phyloP scores from a whole-genome alignment of 2,113 vertebrate species.

The Arothron firmamentum region DNA sequence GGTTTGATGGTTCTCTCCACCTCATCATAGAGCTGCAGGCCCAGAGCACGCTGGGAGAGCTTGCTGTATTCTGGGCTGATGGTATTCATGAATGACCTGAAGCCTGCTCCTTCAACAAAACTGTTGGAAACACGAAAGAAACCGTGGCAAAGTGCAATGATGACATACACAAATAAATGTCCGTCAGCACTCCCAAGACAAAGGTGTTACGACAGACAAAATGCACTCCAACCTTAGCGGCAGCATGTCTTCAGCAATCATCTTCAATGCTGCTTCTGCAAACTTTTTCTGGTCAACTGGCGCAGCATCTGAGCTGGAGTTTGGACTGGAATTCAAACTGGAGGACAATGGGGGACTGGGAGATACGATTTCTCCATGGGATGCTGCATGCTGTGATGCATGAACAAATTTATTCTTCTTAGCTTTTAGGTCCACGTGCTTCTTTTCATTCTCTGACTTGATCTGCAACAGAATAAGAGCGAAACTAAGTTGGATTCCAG shows the following conservation, averaged over 20 bases:
- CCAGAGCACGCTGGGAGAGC: constrained; percentile 66
- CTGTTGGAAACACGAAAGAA: constrained; percentile 26
- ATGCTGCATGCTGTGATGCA: not conserved
- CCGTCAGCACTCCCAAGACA: not conserved
- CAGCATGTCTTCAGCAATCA: constrained; percentile 79
- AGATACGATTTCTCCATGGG: constrained; percentile 2
- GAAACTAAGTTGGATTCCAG: not conserved
- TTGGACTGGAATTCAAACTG: constrained; percentile 35
- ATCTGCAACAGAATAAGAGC: constrained; percentile 24
- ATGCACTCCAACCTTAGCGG: constrained; percentile 59
- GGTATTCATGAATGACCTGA: constrained; percentile 68
- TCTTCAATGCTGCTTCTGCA: constrained; percentile 62
- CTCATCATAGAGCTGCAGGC: constrained; percentile 68
- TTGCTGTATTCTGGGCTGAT: constrained; percentile 62
- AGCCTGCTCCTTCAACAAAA: constrained; percentile 74
- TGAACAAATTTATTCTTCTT: not conserved
- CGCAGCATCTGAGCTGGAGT: not conserved
- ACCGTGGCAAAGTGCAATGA: not conserved
- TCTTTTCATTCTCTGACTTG: constrained; percentile 5
- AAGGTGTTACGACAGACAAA: not conserved
- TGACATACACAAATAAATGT: not conserved
- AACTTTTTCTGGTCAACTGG: constrained; percentile 59
- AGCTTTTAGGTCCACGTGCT: constrained; percentile 9
- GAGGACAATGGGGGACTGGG: constrained; percentile 18
- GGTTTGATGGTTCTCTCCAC: constrained; percentile 76